Percentiles rank a stretch among this genome's conserved stretches.
These are phyloP conservation scores for Megaceryle torquata DNA, from an alignment of 2,113 vertebrate species.

Conservation along the genomic window DNA sequence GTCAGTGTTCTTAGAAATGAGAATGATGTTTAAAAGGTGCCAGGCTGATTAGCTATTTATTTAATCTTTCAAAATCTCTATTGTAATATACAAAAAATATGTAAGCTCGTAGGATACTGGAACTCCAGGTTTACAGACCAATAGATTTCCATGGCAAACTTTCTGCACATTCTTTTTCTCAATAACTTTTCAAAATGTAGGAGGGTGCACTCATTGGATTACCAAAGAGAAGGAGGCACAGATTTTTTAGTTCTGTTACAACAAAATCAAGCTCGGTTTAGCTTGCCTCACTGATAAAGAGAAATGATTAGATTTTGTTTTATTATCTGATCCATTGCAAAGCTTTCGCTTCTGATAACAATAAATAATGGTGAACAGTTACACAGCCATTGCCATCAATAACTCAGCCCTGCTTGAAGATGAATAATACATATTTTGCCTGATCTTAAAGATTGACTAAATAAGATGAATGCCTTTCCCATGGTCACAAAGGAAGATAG, in stretches of 20 bases:
- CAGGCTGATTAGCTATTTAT: background rate
- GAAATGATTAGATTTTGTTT: slow-evolving; percentile 31
- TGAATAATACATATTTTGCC: slow-evolving; percentile 1
- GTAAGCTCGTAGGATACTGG: background rate
- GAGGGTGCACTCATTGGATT: background rate
- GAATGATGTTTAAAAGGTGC: background rate
- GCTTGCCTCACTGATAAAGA: slow-evolving; percentile 27
- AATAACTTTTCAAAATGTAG: background rate
- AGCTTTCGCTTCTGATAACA: slow-evolving; percentile 50
- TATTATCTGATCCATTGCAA: slow-evolving; percentile 32
- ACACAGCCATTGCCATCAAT: slow-evolving; percentile 12
- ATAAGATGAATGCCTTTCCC: slow-evolving; percentile 31
- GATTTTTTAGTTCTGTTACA: background rate
- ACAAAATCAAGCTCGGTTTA: slow-evolving; percentile 43
- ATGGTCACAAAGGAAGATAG: background rate
- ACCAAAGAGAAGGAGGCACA: background rate
- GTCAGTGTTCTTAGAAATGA: background rate
- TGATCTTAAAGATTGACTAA: slow-evolving; percentile 33
- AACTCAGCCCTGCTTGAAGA: slow-evolving; percentile 8
- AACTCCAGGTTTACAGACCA: background rate
- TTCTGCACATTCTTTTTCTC: background rate
- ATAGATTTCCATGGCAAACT: background rate
- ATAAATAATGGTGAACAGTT: slow-evolving; percentile 37
- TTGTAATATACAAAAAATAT: background rate
- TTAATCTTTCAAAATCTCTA: background rate